These are phyloP conservation scores for Sarotherodon lohbergeri DNA, from an alignment of 2,113 vertebrate genomes.

Conservation along the genomic window DNA sequence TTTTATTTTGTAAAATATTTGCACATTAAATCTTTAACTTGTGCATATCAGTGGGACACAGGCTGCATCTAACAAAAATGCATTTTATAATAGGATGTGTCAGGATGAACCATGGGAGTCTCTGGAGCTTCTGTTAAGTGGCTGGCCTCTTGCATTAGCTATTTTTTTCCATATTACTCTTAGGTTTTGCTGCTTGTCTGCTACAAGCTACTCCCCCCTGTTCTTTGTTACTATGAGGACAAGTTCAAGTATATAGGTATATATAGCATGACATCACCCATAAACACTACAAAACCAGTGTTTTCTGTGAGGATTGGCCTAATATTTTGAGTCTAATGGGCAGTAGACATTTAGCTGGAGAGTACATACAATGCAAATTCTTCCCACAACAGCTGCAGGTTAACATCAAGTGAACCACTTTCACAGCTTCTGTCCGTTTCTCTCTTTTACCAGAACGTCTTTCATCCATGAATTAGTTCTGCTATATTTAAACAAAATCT, in stretches of 20 bases:
- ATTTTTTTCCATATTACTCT: accelerated
- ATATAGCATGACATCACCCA: neutral
- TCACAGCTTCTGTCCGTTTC: neutral
- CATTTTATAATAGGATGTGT: neutral
- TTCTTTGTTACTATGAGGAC: neutral
- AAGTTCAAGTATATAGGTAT: neutral
- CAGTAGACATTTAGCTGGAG: neutral
- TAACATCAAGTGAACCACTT: neutral
- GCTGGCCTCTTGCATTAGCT: neutral
- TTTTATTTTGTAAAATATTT: neutral
- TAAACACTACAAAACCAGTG: neutral
- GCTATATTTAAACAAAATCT: neutral
- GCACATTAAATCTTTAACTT: neutral
- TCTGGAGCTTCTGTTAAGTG: neutral
- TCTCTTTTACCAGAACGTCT: neutral
- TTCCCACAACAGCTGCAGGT: neutral
- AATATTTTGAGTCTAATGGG: neutral
- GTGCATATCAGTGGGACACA: neutral
- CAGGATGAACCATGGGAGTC: neutral
- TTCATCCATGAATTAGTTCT: neutral
- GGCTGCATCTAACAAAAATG: neutral
- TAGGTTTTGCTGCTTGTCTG: neutral
- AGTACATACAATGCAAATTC: neutral
- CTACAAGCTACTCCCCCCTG: neutral
- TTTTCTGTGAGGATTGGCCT: neutral